A percentile compares a stretch with the other conserved stretches of the same genome.
These are phyloP conservation scores for Serinus canaria DNA, from an alignment of 2,113 vertebrate species.

Conservation along the genomic window DNA sequence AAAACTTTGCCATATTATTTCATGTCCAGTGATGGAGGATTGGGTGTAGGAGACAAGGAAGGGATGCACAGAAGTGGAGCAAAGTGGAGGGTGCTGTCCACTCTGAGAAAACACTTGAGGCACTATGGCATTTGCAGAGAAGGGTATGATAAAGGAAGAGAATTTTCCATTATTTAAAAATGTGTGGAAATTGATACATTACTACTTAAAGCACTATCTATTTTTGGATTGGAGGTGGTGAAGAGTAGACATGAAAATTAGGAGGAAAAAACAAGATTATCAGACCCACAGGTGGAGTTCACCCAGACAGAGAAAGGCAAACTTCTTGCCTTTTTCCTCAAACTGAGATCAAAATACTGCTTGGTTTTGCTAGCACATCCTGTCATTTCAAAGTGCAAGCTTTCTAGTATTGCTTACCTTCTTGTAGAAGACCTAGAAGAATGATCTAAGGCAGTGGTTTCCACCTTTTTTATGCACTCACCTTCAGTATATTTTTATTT, in stretches of 20 bases:
- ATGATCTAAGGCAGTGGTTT: background rate
- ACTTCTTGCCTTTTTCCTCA: background rate
- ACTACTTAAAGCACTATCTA: background rate
- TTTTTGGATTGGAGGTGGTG: background rate
- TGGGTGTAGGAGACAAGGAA: background rate
- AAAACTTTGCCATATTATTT: background rate
- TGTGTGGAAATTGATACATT: background rate
- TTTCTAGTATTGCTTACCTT: background rate
- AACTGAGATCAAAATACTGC: background rate
- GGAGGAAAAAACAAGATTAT: background rate
- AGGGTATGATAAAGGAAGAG: background rate
- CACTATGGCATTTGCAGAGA: background rate
- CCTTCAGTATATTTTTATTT: background rate
- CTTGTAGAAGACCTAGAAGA: background rate
- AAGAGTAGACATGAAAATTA: background rate
- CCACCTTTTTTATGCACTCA: background rate
- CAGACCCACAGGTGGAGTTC: background rate
- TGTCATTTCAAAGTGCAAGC: background rate
- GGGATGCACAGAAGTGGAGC: background rate
- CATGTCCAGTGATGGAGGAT: background rate
- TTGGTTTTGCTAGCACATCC: background rate
- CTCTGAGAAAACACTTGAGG: background rate
- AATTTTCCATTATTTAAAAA: background rate
- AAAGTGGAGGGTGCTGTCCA: background rate
- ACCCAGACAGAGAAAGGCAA: background rate